Evolutionary conservation across 1,140 invertebrate genomes (phyloP).

Genomic region (Vanessa tameamea): DNA sequence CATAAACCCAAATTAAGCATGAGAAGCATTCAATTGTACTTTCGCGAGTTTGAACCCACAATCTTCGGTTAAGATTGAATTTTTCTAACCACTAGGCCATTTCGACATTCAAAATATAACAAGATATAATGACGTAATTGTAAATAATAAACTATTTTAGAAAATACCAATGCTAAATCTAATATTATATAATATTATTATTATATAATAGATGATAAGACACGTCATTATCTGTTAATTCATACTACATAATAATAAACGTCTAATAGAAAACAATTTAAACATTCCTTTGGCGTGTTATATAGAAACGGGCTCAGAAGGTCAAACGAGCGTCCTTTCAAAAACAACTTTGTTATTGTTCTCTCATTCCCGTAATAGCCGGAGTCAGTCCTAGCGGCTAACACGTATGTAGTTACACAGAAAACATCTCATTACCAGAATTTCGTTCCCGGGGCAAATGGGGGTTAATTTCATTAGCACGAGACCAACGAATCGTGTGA

Average conservation of each 20-base stretch:
- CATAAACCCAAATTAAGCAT: too few species aligned
- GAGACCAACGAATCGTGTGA: slow-evolving; percentile 78
- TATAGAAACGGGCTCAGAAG: slow-evolving; percentile 16
- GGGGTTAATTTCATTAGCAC: slow-evolving; percentile 78
- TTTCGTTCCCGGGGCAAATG: slow-evolving; percentile 65
- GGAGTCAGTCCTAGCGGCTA: slow-evolving; percentile 47
- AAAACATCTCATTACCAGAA: slow-evolving; percentile 74
- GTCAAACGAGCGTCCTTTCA: slow-evolving; percentile 18
- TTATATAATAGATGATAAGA: too few species aligned
- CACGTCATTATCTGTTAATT: too few species aligned
- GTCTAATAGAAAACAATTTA: not conserved
- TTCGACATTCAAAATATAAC: too few species aligned
- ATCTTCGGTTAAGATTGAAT: too few species aligned
- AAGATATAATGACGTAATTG: too few species aligned
- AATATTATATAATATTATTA: too few species aligned
- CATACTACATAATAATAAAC: not conserved
- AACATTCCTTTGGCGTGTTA: not conserved
- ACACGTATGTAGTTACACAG: slow-evolving; percentile 65
- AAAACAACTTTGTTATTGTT: slow-evolving; percentile 37
- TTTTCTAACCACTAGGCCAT: too few species aligned
- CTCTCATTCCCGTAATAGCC: slow-evolving; percentile 32
- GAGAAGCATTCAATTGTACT: too few species aligned
- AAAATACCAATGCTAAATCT: too few species aligned
- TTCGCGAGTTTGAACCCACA: too few species aligned
- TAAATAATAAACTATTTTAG: too few species aligned